Base-by-base conservation (phyloP, 2,888 invertebrate species). In the Drosophila neotestacea region DNA sequence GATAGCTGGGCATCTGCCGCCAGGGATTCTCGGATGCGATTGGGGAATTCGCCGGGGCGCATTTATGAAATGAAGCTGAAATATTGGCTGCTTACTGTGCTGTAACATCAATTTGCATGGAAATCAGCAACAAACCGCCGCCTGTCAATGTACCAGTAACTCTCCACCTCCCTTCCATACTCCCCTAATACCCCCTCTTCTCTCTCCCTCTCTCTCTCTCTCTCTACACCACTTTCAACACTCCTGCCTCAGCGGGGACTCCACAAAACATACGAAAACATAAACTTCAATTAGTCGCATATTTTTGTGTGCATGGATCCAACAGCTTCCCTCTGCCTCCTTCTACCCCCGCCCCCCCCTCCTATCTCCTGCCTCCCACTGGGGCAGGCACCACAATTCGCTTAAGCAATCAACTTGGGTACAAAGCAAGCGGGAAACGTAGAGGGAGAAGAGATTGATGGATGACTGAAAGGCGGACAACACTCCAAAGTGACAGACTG, bases 71-170 rank as follows among this genome's bases (percentile, higher is more conserved):
- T 86, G 86, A 83, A 74, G 79, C 83, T 77, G 81, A 83, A 84
- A 83, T 81, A 83, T 83, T 86, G 84, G 74, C 83, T 81, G 83
- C 83, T 83, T 83, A 86, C 84, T 83, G 84, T 83, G 81, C 81
- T 83, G 83, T 84, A 86, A 83, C 86, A 79, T 84, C 84, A 83
- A 83, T 83, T 83, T 83, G 83, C 83, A 83, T 83, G 86, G 83
- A 83, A 83, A 83, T 83, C 81, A 83, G 74, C 59, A 50, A 27
- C 75, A 72, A 56, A 59, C 50, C 70, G 73, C 64, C 64, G 76
- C 68, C 70, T 63, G 72, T 77, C 81, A 82, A 80, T 80, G 72
- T 50, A 66, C 73, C 71, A 59, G 73, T 30, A 30, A n/a, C 16
- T 11, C 28, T 9, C 34, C 41, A 4, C 5, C n/a, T 28, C 10